phyloP scores from a whole-genome alignment of 2,113 vertebrate genomes.

The Coptodon bakossiorum region DNA sequence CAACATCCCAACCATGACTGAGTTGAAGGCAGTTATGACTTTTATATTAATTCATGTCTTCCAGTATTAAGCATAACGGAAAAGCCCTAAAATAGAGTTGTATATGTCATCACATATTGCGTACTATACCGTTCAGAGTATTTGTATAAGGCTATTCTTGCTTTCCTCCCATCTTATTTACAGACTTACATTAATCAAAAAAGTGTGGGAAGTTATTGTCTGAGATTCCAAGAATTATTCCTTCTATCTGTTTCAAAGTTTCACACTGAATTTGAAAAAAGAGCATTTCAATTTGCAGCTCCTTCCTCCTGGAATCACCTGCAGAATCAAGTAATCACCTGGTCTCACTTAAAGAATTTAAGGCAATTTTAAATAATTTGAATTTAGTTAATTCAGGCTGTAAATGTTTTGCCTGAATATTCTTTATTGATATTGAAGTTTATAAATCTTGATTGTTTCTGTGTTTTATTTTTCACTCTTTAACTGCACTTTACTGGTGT shows the following conservation, averaged over 20 bases:
- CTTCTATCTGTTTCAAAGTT: not conserved
- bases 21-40: slow-evolving; percentile 10
- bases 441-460: not conserved
- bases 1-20: slow-evolving; percentile 16
- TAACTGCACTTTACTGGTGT: not conserved
- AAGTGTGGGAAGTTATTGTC: not conserved
- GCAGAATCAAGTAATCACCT: not conserved
- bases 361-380: not conserved
- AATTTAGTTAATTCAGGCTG: not conserved
- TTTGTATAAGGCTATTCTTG: not conserved
- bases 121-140: not conserved
- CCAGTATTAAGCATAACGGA: not conserved
- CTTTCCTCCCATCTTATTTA: not conserved
- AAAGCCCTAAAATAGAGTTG: not conserved
- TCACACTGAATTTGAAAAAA: not conserved
- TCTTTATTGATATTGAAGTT: not conserved
- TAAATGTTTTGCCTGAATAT: not conserved
- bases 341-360: not conserved
- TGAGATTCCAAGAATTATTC: not conserved
- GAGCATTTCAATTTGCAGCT: not conserved
- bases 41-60: slow-evolving; percentile 5
- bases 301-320: not conserved
- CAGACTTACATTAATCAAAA: not conserved
- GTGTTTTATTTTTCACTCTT: not conserved
- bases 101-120: not conserved